Percentiles rank a stretch among this genome's conserved stretches.
phyloP scores from a whole-genome alignment of 2,797 vertebrate species.

The Channallabes apus region DNA sequence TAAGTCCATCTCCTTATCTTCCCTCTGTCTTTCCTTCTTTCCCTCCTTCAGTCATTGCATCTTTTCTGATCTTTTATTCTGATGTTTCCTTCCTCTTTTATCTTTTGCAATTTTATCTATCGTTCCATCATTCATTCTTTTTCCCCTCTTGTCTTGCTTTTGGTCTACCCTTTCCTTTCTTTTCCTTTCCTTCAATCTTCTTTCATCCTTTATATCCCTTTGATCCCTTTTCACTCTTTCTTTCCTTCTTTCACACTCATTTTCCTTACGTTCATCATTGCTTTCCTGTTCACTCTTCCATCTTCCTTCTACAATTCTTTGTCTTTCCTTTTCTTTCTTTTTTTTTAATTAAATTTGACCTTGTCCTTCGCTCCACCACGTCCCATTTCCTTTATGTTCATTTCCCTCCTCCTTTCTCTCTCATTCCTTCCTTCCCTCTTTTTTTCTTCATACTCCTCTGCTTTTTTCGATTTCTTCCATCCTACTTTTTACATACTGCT shows the following conservation, averaged over 20 bases:
- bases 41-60: too few species aligned
- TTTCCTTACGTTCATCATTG: too few species aligned
- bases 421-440: neutral
- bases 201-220: too few species aligned
- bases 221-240: too few species aligned
- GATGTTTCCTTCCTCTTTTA: neutral
- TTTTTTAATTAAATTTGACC: neutral
- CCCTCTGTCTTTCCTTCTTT: neutral
- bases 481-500: neutral
- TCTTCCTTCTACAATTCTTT: neutral
- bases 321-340: neutral
- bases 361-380: neutral
- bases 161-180: neutral
- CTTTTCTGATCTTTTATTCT: neutral
- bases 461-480: neutral
- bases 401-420: neutral
- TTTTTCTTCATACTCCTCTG: neutral
- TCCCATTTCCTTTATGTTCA: too few species aligned
- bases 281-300: too few species aligned
- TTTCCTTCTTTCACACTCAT: too few species aligned
- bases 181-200: neutral
- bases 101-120: neutral
- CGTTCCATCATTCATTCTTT: too few species aligned
- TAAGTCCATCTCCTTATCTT: neutral
- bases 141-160: neutral